Base-by-base conservation (phyloP, 2,888 invertebrate genomes). In the Sphaerophoria rueppellii region DNA sequence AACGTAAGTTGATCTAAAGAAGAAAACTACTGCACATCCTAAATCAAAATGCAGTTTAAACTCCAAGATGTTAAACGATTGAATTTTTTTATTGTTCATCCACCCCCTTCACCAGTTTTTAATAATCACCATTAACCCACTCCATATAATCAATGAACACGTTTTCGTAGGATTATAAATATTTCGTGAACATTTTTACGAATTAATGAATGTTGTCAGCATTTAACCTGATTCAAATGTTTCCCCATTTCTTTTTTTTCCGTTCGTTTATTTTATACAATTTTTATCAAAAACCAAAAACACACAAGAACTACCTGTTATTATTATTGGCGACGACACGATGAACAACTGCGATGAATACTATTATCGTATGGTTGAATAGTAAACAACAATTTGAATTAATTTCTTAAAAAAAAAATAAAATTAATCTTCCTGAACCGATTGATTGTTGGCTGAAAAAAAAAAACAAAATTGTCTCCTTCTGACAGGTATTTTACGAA, bases 21-120 rank as follows among this genome's bases (percentile, higher is more conserved):
- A 35, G 50, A 32, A 43, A 54, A 70, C 12, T 40, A 85, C 85
- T 85, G 85, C 85, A 85, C 85, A 61, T 43, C 37, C 61, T 73
- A 77, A 81, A 40, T 85, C 81, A 81, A 77, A 63, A 81, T 85
- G 85, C 85, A 85, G 85, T 65, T 52, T 9, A 50, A 74, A 57
- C 43, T 24, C 24, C 24, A 24, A 61, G 46, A 61, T 46, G 46
- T 77, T 82, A 9, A 65, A 54, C 40, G 16, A 67, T 69, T 63
- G 46, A 52, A 24, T 24, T 24, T 52, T 61, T 71, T 71, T 46
- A 7, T 54, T 63, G 52, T 67, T 63, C 63, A 65, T 37, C 9
- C 67, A 34, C 32, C 24, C 12, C 43, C 57, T 65, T 43, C 73
- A 65, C 54, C 24, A n/a, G n/a, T n/a, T 61, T 78, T 58, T 11